phyloP scores from a whole-genome alignment of 2,797 vertebrate species.

The Artibeus jamaicensis region DNA sequence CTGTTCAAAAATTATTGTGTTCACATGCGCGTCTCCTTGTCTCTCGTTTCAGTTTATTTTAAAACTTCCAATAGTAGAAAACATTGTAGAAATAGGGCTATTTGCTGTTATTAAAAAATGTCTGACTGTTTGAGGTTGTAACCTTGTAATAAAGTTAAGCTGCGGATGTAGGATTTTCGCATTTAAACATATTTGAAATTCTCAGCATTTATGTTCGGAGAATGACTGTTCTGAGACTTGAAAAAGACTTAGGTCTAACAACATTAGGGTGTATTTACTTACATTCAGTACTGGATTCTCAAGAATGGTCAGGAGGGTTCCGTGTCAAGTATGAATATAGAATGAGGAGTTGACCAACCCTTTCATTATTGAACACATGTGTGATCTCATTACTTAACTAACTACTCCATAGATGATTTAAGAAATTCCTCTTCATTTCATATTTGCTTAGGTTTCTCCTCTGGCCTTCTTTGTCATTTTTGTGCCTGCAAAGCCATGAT shows the following conservation, averaged over 20 bases:
- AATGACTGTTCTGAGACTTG: constrained; percentile 13
- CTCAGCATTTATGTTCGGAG: constrained; percentile 38
- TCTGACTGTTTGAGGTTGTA: background rate
- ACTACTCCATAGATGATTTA: constrained; percentile 35
- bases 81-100: background rate
- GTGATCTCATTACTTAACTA: background rate
- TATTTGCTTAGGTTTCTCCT: constrained; percentile 56
- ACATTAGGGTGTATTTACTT: constrained; percentile 38
- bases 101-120: background rate
- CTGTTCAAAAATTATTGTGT: background rate
- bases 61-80: constrained; percentile 22
- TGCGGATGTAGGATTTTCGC: background rate
- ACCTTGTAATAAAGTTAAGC: constrained; percentile 12
- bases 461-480: constrained; percentile 26
- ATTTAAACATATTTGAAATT: constrained; percentile 43
- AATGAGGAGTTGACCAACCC: background rate
- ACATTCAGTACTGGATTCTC: constrained; percentile 32
- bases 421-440: constrained; percentile 55
- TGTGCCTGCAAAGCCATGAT: constrained; percentile 42
- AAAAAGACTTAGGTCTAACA: background rate
- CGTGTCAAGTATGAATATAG: background rate
- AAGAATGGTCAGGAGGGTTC: background rate
- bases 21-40: background rate
- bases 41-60: background rate
- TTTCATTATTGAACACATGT: constrained; percentile 24